phyloP scores from a whole-genome alignment of 2,113 vertebrate genomes.

The Oxygymnocypris stewartii region DNA sequence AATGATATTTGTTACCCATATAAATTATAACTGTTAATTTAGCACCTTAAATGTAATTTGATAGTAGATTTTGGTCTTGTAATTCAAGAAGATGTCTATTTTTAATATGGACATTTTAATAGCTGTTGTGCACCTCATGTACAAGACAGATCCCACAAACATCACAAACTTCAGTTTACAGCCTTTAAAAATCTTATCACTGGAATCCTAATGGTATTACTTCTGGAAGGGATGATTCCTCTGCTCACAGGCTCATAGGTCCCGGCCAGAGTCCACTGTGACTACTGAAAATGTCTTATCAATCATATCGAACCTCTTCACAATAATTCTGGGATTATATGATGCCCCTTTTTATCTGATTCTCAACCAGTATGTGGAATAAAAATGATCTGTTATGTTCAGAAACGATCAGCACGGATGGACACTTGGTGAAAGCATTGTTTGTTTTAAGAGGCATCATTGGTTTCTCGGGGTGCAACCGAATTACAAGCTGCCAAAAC shows the following conservation, averaged over 20 bases:
- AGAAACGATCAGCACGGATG: constrained; percentile 12
- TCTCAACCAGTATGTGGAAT: neutral
- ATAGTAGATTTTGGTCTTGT: neutral
- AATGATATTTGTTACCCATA: neutral
- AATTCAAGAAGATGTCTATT: neutral
- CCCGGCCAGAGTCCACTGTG: neutral
- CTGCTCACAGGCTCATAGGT: neutral
- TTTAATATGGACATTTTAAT: neutral
- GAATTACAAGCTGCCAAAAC: constrained; percentile 71
- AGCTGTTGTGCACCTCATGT: neutral
- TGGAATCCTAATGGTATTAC: neutral
- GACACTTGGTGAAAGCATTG: constrained; percentile 51
- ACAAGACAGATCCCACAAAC: neutral
- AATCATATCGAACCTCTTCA: neutral
- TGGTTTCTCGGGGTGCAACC: constrained; percentile 57
- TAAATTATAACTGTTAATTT: neutral
- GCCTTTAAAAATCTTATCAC: neutral
- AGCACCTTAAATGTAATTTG: neutral
- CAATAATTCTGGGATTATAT: neutral
- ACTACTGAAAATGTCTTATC: neutral
- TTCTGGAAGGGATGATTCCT: neutral
- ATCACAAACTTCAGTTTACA: neutral
- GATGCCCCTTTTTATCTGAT: neutral
- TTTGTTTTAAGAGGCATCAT: constrained; percentile 57
- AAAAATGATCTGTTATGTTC: neutral